Evolutionary conservation across 1,140 invertebrate species (phyloP).

Genomic region (Trichomalopsis sarcophagae): DNA sequence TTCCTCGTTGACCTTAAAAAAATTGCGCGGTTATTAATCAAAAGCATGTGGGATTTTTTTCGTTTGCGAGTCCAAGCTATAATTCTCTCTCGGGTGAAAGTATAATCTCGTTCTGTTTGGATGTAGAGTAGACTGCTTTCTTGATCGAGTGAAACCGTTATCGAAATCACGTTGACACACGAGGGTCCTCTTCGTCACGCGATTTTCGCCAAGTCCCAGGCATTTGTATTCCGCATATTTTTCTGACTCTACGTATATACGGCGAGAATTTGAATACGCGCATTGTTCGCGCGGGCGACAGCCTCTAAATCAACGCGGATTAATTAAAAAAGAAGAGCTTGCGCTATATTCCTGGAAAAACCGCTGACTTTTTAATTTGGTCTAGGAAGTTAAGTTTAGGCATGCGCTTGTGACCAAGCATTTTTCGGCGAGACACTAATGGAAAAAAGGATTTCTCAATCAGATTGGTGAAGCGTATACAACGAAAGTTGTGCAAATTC

Average conservation of each 20-base stretch:
- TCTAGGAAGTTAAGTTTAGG: too few species aligned
- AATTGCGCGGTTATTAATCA: conserved; percentile 17
- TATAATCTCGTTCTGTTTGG: not conserved
- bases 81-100: not conserved
- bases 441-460: not conserved
- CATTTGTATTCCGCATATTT: too few species aligned
- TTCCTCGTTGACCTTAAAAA: conserved; percentile 31
- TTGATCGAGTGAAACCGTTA: conserved; percentile 39
- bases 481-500: too few species aligned
- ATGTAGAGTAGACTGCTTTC: not conserved
- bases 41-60: not conserved
- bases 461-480: not conserved
- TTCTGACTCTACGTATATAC: too few species aligned
- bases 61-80: too few species aligned
- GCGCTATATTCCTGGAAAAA: too few species aligned
- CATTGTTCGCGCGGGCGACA: too few species aligned
- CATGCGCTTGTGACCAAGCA: not conserved
- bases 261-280: too few species aligned
- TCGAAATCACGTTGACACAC: conserved; percentile 28
- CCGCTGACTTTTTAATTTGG: too few species aligned
- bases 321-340: too few species aligned
- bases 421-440: not conserved
- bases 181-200: conserved; percentile 22
- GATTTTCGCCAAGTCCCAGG: too few species aligned
- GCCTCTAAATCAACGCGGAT: too few species aligned